Percentiles rank a stretch among this genome's conserved stretches.
These are phyloP conservation scores for Sternotherus odoratus DNA, from an alignment of 2,797 vertebrate genomes.

Conservation along the genomic window DNA sequence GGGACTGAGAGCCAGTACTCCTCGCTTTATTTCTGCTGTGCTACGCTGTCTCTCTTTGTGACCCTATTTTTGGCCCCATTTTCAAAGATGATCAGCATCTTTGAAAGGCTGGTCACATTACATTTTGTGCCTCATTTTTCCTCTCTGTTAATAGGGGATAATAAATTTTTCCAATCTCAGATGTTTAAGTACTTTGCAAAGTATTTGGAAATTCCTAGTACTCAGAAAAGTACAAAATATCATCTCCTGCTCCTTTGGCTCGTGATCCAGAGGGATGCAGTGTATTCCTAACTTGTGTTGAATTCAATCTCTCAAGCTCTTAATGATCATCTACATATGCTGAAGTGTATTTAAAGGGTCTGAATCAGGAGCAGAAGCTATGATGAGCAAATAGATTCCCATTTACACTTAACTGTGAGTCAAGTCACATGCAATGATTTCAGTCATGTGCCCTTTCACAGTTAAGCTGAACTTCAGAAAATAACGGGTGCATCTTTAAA, in stretches of 20 bases:
- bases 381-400: conserved; percentile 43
- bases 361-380: conserved; percentile 51
- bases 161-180: neutral
- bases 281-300: neutral
- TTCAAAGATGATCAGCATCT: neutral
- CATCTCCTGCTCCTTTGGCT: neutral
- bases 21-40: conserved; percentile 32
- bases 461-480: conserved; percentile 70
- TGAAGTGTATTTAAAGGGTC: neutral
- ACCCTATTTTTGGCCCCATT: conserved; percentile 13
- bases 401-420: conserved; percentile 60
- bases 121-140: neutral
- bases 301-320: neutral
- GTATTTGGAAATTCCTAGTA: neutral
- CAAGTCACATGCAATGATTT: conserved; percentile 66
- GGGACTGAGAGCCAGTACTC: conserved; percentile 5
- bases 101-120: neutral
- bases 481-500: conserved; percentile 73
- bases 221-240: neutral
- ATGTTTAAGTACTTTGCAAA: neutral
- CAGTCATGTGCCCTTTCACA: conserved; percentile 71
- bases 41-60: neutral
- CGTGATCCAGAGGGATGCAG: neutral
- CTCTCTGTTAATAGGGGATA: neutral
- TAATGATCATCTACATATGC: neutral